Conservation (phyloP, 2,797 vertebrate genomes). For the Urophycis tenuis region DNA sequence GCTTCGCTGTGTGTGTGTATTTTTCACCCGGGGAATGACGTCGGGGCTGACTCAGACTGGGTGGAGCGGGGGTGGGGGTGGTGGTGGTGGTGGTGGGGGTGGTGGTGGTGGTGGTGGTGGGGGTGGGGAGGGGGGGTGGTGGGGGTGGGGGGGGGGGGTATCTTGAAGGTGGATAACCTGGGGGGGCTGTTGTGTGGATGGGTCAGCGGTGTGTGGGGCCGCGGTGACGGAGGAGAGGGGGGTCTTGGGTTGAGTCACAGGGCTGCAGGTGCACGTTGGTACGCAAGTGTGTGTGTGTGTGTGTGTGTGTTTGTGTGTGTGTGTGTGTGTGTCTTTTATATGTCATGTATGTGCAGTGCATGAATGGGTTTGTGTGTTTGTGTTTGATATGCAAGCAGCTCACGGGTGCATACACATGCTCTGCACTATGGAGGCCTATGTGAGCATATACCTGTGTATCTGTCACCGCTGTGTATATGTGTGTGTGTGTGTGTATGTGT, state of each 20-base stretch:
- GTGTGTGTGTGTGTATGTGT: constrained; percentile 1
- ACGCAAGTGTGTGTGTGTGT: background rate
- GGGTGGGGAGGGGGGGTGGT: background rate
- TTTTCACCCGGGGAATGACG: background rate
- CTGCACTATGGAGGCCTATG: too few species aligned
- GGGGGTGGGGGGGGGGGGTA: background rate
- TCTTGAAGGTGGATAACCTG: background rate
- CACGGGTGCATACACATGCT: too few species aligned
- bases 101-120: background rate
- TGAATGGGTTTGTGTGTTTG: too few species aligned
- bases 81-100: too few species aligned
- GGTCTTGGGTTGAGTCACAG: background rate
- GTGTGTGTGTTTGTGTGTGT: background rate
- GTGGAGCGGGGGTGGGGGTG: background rate
- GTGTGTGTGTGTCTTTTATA: background rate
- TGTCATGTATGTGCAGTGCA: too few species aligned
- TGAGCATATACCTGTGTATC: too few species aligned
- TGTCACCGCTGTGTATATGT: background rate
- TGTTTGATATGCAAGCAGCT: too few species aligned
- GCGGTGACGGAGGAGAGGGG: background rate
- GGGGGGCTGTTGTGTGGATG: background rate
- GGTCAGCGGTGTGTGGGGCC: background rate
- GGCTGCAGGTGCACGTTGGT: background rate
- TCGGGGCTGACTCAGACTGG: background rate
- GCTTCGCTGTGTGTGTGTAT: background rate